Base-by-base conservation (phyloP, 1,140 invertebrate species). In the Sitophilus oryzae region DNA sequence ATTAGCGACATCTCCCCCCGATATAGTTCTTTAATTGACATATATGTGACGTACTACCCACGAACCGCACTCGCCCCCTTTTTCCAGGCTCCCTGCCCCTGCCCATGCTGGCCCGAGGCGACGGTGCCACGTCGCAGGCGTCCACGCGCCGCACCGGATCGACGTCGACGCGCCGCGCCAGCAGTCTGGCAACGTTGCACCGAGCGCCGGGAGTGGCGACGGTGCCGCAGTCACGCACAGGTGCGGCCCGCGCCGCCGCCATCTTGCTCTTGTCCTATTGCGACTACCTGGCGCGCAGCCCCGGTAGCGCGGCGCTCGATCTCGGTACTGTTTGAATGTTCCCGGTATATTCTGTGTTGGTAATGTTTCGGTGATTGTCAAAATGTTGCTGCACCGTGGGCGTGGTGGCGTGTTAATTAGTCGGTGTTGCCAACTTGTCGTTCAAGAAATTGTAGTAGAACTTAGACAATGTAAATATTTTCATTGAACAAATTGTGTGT, bases 231-330 rank as follows among this genome's bases (percentile, higher is more conserved):
- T 87, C 85, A 63, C 81, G 86, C 76, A 85, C 86, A 89, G 86
- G 86, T 87, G 86, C 86, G 80, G 87, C 87, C 74, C 83, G 86
- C 73, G 81, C 85, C 75, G 87, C 86, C 73, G 86, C 86, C 83
- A 88, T 90, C 83, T 87, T 89, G 84, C 84, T 90, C 77, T 88
- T 89, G 79, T 89, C 87, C 77, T 88, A 84, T 77, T 86, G 59
- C 55, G 54, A 55, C 30, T 55, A 55, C 45, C 22, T 48, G 11
- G 38, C 45, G 37, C 25, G 10, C 21, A 22, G 10, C 22, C 9
- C n/a, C 2, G 25, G 16, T 37, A 23, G n/a, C 15, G 15, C 36
- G 4, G 48, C 19, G 9, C 35, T 21, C 20, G 18, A 36, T 9
- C 34, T 45, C 43, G 42, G 42, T 46, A 55, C 36, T 55, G n/a